Conservation (phyloP, 2,113 vertebrate genomes). For the Tricholaema leucomelas region DNA sequence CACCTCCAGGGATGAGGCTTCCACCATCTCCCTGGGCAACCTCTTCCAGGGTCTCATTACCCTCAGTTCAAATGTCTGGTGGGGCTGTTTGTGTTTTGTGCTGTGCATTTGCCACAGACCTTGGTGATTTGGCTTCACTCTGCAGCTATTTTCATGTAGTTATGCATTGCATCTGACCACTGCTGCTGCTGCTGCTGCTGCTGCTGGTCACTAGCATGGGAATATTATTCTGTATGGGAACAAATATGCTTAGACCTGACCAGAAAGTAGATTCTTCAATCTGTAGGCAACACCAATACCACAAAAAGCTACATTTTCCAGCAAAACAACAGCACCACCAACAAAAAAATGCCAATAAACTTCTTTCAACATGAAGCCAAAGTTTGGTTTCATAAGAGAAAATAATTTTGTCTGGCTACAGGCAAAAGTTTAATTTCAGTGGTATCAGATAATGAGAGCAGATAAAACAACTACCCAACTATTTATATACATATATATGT, state of each 20-base stretch:
- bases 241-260: background rate
- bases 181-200: too few relatives aligned
- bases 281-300: background rate
- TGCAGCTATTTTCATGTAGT: background rate
- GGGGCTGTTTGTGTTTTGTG: conserved; percentile 21
- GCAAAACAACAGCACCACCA: background rate
- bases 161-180: background rate
- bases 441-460: background rate
- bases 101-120: conserved; percentile 44
- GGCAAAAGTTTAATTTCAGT: background rate
- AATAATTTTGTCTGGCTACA: background rate
- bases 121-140: conserved; percentile 33
- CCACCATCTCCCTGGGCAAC: too few relatives aligned
- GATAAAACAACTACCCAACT: background rate
- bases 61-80: background rate
- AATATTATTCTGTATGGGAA: background rate
- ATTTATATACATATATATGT: too few relatives aligned
- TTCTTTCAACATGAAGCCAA: background rate
- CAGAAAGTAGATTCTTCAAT: background rate
- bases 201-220: background rate
- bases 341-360: background rate
- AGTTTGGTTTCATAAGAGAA: conserved; percentile 4
- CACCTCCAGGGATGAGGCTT: too few relatives aligned
- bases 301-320: background rate
- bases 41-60: too few relatives aligned